These are phyloP conservation scores for Stictocephala bisonia DNA, from an alignment of 2,888 invertebrate species.

Conservation along the genomic window DNA sequence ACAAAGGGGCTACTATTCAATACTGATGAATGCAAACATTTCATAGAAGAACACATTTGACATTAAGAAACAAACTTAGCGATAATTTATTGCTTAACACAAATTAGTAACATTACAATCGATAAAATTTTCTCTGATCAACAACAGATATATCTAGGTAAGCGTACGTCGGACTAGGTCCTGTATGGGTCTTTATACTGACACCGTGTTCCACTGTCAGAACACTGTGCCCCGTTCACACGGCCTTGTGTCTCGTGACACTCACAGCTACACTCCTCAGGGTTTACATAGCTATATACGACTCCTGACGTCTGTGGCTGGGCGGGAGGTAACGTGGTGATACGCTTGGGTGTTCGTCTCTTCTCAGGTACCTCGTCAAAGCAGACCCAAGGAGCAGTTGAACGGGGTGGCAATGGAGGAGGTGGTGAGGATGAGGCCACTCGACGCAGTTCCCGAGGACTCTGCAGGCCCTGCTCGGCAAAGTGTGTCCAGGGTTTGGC, in stretches of 20 bases:
- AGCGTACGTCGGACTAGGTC: conserved; percentile 22
- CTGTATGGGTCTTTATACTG: conserved; percentile 12
- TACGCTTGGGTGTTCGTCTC: conserved; percentile 82
- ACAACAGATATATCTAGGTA: conserved; percentile 23
- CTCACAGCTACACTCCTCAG: conserved; percentile 89
- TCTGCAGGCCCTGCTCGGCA: conserved; percentile 50
- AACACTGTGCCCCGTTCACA: conserved; percentile 39
- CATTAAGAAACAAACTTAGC: background rate
- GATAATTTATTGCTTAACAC: conserved; percentile 23
- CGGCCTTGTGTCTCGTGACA: conserved; percentile 73
- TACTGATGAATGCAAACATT: too few relatives aligned
- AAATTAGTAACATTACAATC: conserved; percentile 9
- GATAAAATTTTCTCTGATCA: conserved; percentile 23
- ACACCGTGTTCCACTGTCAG: conserved; percentile 8
- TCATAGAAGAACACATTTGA: background rate
- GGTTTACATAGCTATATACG: conserved; percentile 84
- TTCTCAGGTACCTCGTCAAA: conserved; percentile 89
- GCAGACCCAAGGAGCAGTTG: conserved; percentile 79
- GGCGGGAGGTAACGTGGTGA: conserved; percentile 77
- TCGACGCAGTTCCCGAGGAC: conserved; percentile 15
- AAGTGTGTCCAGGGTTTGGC: conserved; percentile 52
- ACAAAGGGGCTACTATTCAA: too few relatives aligned
- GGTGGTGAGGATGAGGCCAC: conserved; percentile 44
- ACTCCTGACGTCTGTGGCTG: conserved; percentile 60
- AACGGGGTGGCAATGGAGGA: conserved; percentile 54